A percentile compares a stretch with the other conserved stretches of the same genome.
phyloP scores from a whole-genome alignment of 2,113 vertebrate genomes.

The Aptenodytes forsteri region DNA sequence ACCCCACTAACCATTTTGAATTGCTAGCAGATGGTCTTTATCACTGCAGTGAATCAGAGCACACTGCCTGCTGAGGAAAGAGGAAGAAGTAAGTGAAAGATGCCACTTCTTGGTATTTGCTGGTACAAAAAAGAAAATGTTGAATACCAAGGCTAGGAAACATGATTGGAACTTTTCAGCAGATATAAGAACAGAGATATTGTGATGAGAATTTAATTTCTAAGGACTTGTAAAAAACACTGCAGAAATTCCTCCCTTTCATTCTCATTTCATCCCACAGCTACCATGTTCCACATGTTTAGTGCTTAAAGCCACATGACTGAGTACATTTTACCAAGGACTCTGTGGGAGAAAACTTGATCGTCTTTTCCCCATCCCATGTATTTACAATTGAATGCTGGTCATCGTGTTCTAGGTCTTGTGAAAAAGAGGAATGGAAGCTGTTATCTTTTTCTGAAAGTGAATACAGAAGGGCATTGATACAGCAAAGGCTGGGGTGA shows the following conservation, averaged over 20 bases:
- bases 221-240: background rate
- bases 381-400: background rate
- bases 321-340: background rate
- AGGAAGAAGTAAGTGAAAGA: background rate
- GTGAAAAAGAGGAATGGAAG: background rate
- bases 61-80: background rate
- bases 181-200: background rate
- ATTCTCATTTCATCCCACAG: background rate
- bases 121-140: background rate
- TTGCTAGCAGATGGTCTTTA: background rate
- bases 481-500: background rate
- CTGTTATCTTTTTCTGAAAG: background rate
- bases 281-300: background rate
- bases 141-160: background rate
- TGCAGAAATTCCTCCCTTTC: background rate
- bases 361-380: background rate
- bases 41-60: background rate
- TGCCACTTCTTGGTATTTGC: background rate
- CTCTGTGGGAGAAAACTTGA: background rate
- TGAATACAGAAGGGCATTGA: background rate
- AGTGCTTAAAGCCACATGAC: background rate
- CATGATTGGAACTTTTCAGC: background rate
- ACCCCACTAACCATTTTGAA: background rate
- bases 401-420: background rate
- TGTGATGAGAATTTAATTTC: background rate